These are phyloP conservation scores for Peromyscus maniculatus DNA, from an alignment of 2,113 vertebrate species.

Conservation along the genomic window DNA sequence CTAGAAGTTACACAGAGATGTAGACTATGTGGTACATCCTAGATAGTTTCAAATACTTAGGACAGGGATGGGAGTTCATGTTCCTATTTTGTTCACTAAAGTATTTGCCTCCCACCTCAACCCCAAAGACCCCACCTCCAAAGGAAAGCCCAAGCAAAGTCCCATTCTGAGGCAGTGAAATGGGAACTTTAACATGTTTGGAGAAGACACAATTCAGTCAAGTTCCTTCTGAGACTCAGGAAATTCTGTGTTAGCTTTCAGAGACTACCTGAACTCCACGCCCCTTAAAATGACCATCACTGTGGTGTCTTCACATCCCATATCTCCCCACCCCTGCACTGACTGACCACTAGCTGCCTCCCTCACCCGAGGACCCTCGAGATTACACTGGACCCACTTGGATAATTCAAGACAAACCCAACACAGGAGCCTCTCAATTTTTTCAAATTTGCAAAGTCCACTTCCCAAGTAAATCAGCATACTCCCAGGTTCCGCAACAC, in stretches of 20 bases:
- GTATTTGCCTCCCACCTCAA: background rate
- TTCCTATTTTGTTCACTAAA: background rate
- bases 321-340: background rate
- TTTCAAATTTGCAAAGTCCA: background rate
- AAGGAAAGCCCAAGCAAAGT: background rate
- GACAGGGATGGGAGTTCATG: fast-evolving
- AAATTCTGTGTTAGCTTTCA: background rate
- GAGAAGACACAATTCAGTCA: background rate
- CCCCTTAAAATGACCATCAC: background rate
- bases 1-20: background rate
- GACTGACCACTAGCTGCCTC: background rate
- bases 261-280: background rate
- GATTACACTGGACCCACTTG: background rate
- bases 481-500: background rate
- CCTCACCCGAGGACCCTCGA: background rate
- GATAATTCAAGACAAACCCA: background rate
- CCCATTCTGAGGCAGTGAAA: background rate
- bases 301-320: background rate
- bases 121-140: background rate
- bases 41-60: background rate
- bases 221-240: background rate
- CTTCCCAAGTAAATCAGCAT: background rate
- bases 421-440: background rate
- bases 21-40: background rate
- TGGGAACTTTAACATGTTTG: background rate